A percentile compares a stretch with the other conserved stretches of the same genome.
Evolutionary conservation across 2,888 invertebrate species (phyloP).

Genomic region (Leptopilina syphax): DNA sequence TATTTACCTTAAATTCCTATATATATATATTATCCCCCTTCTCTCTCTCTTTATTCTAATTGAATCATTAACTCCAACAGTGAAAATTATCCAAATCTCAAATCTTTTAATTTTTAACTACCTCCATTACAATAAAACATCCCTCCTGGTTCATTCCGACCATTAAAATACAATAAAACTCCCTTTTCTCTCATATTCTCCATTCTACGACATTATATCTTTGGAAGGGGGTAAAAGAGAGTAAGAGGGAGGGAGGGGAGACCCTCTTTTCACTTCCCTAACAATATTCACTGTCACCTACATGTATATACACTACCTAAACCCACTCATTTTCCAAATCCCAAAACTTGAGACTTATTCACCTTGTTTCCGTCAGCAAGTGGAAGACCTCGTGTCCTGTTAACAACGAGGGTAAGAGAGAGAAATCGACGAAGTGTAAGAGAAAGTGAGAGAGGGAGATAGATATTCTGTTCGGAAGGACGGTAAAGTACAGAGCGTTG

Average conservation of each 20-base stretch:
- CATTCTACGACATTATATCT: constrained; percentile 1
- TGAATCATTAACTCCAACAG: constrained; percentile 1
- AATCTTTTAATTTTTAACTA: constrained; percentile 17
- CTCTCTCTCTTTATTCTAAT: neutral
- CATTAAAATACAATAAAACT: constrained; percentile 17
- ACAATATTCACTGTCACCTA: constrained; percentile 7
- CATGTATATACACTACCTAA: neutral
- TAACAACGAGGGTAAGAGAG: constrained; percentile 27
- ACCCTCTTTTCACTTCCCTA: neutral
- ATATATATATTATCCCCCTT: too few relatives aligned
- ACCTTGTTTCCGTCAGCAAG: constrained; percentile 37
- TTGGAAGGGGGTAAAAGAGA: neutral
- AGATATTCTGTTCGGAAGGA: constrained; percentile 39
- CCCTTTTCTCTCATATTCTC: constrained; percentile 8
- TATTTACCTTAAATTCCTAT: too few relatives aligned
- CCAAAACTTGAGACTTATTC: constrained; percentile 30
- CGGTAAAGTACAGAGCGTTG: constrained; percentile 24
- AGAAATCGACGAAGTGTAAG: constrained; percentile 35
- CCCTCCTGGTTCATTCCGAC: neutral
- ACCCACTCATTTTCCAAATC: neutral
- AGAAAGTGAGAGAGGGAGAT: constrained; percentile 15
- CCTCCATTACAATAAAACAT: constrained; percentile 17
- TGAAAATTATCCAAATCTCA: constrained; percentile 3
- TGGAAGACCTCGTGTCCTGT: constrained; percentile 32
- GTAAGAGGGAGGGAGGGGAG: too few relatives aligned